phyloP scores from a whole-genome alignment of 2,797 vertebrate genomes.

The Lophius americanus region DNA sequence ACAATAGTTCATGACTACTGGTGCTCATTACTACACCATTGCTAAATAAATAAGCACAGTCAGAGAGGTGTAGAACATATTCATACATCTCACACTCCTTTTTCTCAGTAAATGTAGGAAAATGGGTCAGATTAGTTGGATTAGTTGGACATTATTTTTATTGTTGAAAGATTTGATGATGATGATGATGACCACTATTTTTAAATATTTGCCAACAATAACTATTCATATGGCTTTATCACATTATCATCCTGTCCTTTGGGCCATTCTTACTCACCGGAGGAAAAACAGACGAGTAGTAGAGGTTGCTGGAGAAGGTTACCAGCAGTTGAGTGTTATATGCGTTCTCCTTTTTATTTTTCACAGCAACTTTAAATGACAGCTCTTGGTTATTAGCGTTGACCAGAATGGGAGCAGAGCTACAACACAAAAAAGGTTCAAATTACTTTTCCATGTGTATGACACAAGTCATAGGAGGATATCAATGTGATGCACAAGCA shows the following conservation, averaged over 20 bases:
- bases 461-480: background rate
- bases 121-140: background rate
- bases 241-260: background rate
- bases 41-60: background rate
- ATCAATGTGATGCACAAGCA: too few relatives aligned
- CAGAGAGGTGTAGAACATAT: background rate
- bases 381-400: constrained; percentile 84
- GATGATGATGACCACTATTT: background rate
- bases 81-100: background rate
- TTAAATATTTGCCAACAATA: background rate
- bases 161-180: background rate
- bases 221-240: background rate
- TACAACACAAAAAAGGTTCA: constrained; percentile 63
- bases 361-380: constrained; percentile 82
- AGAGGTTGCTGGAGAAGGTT: constrained; percentile 87
- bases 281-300: constrained; percentile 86
- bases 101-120: background rate
- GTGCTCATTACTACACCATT: background rate
- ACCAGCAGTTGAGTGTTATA: constrained; percentile 87
- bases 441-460: constrained; percentile 1
- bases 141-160: background rate
- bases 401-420: constrained; percentile 82
- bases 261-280: constrained; percentile 74
- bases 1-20: background rate
- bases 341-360: constrained; percentile 88